These are phyloP conservation scores for Druon quercuslanigerum DNA, from an alignment of 1,140 invertebrate species.

Conservation along the genomic window DNA sequence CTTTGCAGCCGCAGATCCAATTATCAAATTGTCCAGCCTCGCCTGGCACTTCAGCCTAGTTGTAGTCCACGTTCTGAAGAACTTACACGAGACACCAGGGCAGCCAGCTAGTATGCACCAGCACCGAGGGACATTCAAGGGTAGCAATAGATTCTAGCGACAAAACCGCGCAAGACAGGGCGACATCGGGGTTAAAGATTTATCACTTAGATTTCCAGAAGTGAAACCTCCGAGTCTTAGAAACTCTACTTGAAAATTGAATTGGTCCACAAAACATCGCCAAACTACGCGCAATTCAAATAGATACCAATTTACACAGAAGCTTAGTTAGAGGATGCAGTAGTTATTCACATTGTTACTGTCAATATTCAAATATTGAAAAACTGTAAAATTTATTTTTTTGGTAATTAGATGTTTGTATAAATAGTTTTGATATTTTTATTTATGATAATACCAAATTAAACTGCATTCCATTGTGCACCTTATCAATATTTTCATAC, in stretches of 20 bases:
- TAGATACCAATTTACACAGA: background rate
- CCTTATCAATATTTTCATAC: too few species aligned
- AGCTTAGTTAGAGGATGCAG: background rate
- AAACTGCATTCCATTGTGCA: too few species aligned
- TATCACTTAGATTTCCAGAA: constrained; percentile 13
- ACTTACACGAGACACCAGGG: constrained; percentile 24
- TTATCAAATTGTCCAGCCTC: constrained; percentile 70
- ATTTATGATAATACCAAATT: too few species aligned
- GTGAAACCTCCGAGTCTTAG: background rate
- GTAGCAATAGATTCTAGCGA: constrained; percentile 25
- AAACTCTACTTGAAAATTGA: background rate
- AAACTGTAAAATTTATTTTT: too few species aligned
- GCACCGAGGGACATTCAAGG: constrained; percentile 3
- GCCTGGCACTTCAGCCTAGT: constrained; percentile 26
- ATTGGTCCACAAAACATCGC: too few species aligned
- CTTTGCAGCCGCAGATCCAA: constrained; percentile 64
- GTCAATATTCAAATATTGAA: too few species aligned
- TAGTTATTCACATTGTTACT: too few species aligned
- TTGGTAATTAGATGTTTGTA: too few species aligned
- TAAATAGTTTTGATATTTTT: too few species aligned
- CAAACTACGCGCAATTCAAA: background rate
- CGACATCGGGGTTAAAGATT: constrained; percentile 4
- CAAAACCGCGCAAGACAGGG: constrained; percentile 15
- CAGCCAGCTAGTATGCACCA: constrained; percentile 24
- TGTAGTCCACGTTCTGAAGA: background rate